Evolutionary conservation across 2,888 invertebrate species (phyloP), one percentile per base, ranked within the genome.

Genomic region (Rhyacophila evoluta): DNA sequence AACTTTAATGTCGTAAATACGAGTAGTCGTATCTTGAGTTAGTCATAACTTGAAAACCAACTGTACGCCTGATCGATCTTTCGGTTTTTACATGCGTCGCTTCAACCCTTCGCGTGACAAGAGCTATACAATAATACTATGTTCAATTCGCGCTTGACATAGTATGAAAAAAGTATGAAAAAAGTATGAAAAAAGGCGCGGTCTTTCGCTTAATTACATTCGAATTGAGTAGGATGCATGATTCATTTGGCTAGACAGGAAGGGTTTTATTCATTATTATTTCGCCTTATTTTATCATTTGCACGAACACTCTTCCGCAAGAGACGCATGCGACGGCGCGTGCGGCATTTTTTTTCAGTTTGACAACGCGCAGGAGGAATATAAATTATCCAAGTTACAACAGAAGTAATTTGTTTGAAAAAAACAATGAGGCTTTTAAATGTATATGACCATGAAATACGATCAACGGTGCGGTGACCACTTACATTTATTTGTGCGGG

Each of bases 231-330:
- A 55, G 55, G 55, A 55, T 55, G 55, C 19, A 55, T 55, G 55
- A 55, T 55, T 55, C 55, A 55, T 55, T 55, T 55, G 55, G 55
- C 55, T 55, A 55, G 55, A 55, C 55, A 55, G 55, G 55, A 55
- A 55, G 19, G 55, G 15, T 55, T 55, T 55, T 55, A 55, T 19
- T 55, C 55, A 33, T 33, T 33, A 33, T 33, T 6, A 6, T 33
- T 33, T 6, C 19, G 55, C 19, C 19, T 55, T 19, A 55, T 55
- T 55, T 19, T 19, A 55, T 55, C 19, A 55, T 55, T 55, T 55
- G 55, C 55, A 55, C 55, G 55, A 55, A 19, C 55, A 19, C 19
- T 55, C 55, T 55, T 55, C 55, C 55, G 55, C 19, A 10, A 15
- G 25, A 12, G 15, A 8, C 15, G 55, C 55, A 10, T 55, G 55